Conservation (phyloP, 2,888 invertebrate species). For the Euzetes globulus region DNA sequence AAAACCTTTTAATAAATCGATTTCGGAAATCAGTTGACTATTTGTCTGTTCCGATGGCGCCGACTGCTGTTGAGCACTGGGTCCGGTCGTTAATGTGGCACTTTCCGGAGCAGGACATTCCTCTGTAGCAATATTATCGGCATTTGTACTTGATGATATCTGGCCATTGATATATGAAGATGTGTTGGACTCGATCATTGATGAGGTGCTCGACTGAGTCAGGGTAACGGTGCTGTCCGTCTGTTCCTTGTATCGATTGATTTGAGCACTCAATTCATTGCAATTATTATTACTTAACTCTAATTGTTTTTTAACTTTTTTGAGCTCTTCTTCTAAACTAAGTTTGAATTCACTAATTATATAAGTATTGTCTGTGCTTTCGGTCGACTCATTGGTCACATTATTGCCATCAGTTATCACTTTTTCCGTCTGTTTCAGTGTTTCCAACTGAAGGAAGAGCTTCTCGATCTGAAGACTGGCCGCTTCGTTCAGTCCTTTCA, state of each 20-base stretch:
- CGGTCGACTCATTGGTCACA: background rate
- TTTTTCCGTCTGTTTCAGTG: background rate
- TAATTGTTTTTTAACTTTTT: slow-evolving; percentile 7
- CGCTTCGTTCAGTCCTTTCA: background rate
- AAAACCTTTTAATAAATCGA: slow-evolving; percentile 2
- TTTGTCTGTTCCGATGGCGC: background rate
- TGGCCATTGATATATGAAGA: background rate
- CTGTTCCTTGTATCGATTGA: background rate
- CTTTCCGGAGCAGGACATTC: background rate
- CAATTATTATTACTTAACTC: background rate
- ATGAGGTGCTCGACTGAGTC: background rate
- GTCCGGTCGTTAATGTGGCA: too few relatives aligned
- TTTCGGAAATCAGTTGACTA: background rate
- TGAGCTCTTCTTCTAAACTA: background rate
- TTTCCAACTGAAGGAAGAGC: background rate
- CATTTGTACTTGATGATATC: slow-evolving; percentile 8
- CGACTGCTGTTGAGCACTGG: background rate
- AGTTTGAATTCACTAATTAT: background rate
- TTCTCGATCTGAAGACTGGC: background rate
- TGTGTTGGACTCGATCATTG: background rate
- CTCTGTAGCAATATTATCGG: background rate
- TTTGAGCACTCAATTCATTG: slow-evolving; percentile 6
- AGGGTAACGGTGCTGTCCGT: background rate
- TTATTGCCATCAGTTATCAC: background rate
- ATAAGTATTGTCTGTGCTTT: background rate